A percentile compares a stretch with the other conserved stretches of the same genome.
phyloP scores from a whole-genome alignment of 2,113 vertebrate species.

The Lutjanus erythropterus region DNA sequence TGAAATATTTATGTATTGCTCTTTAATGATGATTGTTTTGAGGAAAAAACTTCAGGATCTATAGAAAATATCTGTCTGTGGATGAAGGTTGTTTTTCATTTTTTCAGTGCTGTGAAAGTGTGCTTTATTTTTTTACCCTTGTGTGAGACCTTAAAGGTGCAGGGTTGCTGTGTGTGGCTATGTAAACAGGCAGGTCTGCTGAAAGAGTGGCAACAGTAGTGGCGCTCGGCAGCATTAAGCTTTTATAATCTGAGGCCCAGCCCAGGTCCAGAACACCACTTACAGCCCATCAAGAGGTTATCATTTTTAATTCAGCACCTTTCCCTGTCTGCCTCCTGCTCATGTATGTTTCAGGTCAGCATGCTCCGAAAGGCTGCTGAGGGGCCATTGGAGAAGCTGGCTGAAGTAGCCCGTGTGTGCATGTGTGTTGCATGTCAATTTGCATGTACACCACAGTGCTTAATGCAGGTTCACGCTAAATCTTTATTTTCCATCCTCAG shows the following conservation, averaged over 20 bases:
- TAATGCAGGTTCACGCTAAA: not conserved
- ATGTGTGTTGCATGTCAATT: not conserved
- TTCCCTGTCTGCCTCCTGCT: conserved; percentile 60
- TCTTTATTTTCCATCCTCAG: not conserved
- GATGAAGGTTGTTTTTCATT: not conserved
- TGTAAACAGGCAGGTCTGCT: conserved; percentile 24
- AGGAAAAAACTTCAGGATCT: not conserved
- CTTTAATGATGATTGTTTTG: conserved; percentile 23
- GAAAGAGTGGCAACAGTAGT: conserved; percentile 40
- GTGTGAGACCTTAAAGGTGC: conserved; percentile 17
- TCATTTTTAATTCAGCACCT: conserved; percentile 85
- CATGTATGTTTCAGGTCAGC: conserved; percentile 78
- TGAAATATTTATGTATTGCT: not conserved
- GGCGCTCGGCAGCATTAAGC: conserved; percentile 71
- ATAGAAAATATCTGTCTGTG: not conserved
- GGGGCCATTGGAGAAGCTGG: not conserved
- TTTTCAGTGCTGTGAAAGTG: conserved; percentile 3
- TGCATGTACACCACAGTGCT: conserved; percentile 8
- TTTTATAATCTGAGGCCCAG: conserved; percentile 72
- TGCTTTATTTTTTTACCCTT: conserved; percentile 4
- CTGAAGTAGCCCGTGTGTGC: not conserved
- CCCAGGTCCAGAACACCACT: conserved; percentile 75
- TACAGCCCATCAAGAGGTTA: conserved; percentile 71
- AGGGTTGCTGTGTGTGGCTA: conserved; percentile 9
- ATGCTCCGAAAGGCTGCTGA: conserved; percentile 28